phyloP scores from a whole-genome alignment of 1,140 invertebrate species.

The Drusus annulatus region DNA sequence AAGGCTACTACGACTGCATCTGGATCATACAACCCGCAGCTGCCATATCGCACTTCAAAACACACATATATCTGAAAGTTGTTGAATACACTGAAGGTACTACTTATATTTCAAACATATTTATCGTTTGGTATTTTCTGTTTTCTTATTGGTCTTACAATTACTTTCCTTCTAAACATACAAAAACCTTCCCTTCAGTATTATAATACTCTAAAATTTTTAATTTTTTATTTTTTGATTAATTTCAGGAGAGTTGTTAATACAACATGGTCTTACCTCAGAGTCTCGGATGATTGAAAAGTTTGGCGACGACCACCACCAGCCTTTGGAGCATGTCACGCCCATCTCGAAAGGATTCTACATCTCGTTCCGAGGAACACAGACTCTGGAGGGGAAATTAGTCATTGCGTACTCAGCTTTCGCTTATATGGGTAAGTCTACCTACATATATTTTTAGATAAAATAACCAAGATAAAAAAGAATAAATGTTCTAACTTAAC shows the following conservation, averaged over 20 bases:
- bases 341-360: conserved; percentile 77
- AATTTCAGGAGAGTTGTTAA: conserved; percentile 65
- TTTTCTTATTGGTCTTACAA: too few relatives aligned
- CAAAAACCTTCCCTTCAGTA: neutral
- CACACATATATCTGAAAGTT: conserved; percentile 78
- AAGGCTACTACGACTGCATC: conserved; percentile 77
- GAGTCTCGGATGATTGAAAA: conserved; percentile 73
- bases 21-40: conserved; percentile 78
- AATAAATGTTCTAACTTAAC: too few relatives aligned
- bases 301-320: conserved; percentile 64
- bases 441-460: too few relatives aligned
- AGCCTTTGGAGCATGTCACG: conserved; percentile 73
- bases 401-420: conserved; percentile 79
- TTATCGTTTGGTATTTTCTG: too few relatives aligned
- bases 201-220: neutral
- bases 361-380: conserved; percentile 75
- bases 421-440: conserved; percentile 73
- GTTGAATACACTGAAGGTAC: conserved; percentile 76
- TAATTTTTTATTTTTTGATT: conserved; percentile 27
- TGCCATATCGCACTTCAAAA: conserved; percentile 75
- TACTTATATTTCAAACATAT: too few relatives aligned
- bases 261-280: conserved; percentile 77
- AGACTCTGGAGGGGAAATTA: conserved; percentile 73
- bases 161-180: too few relatives aligned
- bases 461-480: too few relatives aligned